Conservation (phyloP, 2,113 vertebrate species). For the Myanophis thanlyinensis region DNA sequence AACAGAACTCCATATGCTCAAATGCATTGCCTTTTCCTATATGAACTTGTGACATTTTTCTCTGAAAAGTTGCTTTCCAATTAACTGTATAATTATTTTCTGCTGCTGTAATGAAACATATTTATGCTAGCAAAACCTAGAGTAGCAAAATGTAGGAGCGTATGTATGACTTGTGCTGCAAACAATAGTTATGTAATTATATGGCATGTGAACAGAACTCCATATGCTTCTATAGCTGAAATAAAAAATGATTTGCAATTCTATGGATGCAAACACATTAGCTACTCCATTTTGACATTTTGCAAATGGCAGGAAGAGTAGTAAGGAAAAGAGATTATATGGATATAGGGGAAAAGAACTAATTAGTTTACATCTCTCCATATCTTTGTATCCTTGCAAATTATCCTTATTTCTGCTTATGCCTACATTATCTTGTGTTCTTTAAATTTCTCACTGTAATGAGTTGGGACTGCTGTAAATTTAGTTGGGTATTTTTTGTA, state of each 20-base stretch:
- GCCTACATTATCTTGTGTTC: not conserved
- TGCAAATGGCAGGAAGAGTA: not conserved
- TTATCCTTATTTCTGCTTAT: not conserved
- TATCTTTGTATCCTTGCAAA: not conserved
- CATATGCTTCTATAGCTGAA: not conserved
- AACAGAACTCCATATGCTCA: not conserved
- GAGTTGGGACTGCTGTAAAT: not conserved
- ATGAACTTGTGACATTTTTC: not conserved
- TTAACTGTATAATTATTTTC: not conserved
- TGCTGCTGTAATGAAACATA: not conserved
- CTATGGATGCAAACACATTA: not conserved
- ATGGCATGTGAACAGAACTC: not conserved
- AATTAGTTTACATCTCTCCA: not conserved
- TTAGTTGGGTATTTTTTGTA: not conserved
- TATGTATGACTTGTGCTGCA: not conserved
- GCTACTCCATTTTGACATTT: not conserved
- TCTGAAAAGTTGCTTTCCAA: not conserved
- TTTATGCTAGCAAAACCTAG: not conserved
- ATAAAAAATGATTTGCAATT: not conserved
- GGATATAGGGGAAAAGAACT: not conserved
- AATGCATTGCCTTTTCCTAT: not conserved
- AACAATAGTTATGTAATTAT: not conserved
- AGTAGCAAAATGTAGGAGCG: not conserved
- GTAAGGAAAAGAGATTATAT: not conserved
- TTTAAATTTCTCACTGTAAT: not conserved